Evolutionary conservation across 2,113 vertebrate genomes (phyloP).

Genomic region (Grammomys dolichurus): DNA sequence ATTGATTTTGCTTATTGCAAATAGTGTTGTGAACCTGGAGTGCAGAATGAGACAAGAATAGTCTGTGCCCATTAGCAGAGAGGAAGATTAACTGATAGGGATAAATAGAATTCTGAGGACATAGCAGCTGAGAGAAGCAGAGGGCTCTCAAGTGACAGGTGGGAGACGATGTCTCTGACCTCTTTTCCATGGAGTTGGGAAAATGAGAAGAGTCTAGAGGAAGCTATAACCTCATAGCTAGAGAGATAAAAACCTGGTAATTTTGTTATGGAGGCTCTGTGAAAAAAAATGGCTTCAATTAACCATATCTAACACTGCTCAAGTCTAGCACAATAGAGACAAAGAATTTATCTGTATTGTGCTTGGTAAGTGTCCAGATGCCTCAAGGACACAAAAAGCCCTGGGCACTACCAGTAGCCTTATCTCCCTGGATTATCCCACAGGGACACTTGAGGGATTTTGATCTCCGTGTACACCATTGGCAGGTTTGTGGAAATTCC

Average conservation of each 20-base stretch:
- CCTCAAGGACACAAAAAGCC: background rate
- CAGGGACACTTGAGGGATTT: background rate
- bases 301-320: background rate
- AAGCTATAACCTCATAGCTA: background rate
- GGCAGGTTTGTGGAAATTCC: background rate
- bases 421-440: background rate
- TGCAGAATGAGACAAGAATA: background rate
- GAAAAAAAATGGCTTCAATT: background rate
- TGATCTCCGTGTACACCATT: background rate
- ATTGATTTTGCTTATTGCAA: background rate
- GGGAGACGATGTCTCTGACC: background rate
- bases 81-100: background rate
- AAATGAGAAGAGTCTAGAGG: background rate
- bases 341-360: conserved; percentile 1
- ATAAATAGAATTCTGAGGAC: conserved; percentile 24
- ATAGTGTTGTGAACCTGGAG: background rate
- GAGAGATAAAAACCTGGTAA: background rate
- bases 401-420: background rate
- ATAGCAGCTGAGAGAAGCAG: background rate
- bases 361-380: background rate
- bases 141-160: background rate
- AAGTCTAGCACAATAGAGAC: background rate
- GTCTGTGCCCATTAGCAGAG: background rate
- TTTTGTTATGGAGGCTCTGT: background rate
- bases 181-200: background rate